These are phyloP conservation scores for Anser cygnoides DNA, from an alignment of 2,113 vertebrate species.

Conservation along the genomic window DNA sequence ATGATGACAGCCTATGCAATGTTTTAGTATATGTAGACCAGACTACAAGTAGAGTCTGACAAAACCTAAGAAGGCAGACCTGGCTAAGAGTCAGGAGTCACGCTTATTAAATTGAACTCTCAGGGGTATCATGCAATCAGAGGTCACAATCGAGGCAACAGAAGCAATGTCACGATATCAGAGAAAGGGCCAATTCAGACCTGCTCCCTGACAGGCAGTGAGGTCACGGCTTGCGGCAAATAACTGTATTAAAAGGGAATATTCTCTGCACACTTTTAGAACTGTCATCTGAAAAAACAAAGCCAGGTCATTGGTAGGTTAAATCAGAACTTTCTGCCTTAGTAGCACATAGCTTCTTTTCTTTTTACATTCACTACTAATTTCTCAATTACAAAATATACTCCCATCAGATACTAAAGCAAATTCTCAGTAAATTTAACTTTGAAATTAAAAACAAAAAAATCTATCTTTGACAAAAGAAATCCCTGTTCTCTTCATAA, in stretches of 20 bases:
- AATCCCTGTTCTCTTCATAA: not conserved
- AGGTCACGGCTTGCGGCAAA: conserved; percentile 83
- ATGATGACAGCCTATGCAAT: conserved; percentile 22
- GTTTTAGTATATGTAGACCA: conserved; percentile 62
- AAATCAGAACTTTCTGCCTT: conserved; percentile 74
- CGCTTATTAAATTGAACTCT: conserved; percentile 89
- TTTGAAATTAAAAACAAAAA: not conserved
- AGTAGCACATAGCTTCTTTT: conserved; percentile 52
- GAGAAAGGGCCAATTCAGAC: conserved; percentile 89
- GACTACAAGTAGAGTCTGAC: conserved; percentile 60
- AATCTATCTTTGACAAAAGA: not conserved
- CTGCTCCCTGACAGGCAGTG: conserved; percentile 80
- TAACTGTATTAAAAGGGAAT: conserved; percentile 83
- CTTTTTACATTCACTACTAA: conserved; percentile 45
- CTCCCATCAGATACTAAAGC: conserved; percentile 4
- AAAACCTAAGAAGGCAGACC: conserved; percentile 75
- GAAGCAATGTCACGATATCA: conserved; percentile 88
- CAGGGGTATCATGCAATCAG: conserved; percentile 88
- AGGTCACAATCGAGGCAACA: conserved; percentile 86
- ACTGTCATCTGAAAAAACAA: conserved; percentile 86
- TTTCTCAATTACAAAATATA: conserved; percentile 60
- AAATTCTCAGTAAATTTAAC: not conserved
- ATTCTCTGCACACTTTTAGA: conserved; percentile 82
- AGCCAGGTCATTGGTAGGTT: conserved; percentile 83
- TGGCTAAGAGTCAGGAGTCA: conserved; percentile 91